phyloP scores from a whole-genome alignment of 2,888 invertebrate genomes.

The Bellardia bayeri region DNA sequence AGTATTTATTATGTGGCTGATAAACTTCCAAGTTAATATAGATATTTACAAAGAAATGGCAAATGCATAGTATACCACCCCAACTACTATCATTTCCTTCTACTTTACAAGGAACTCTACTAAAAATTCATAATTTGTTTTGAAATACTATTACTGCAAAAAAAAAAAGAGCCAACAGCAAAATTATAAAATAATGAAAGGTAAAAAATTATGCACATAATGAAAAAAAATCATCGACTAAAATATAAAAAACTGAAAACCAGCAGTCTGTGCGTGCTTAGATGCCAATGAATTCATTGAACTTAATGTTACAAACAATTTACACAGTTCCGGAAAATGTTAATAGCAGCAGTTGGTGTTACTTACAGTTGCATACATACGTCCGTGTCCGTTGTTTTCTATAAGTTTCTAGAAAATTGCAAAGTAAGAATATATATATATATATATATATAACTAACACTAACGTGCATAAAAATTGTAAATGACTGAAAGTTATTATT shows the following conservation, averaged over 20 bases:
- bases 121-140: conserved; percentile 29
- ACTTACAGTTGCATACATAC: not conserved
- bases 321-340: not conserved
- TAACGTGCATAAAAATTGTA: conserved; percentile 42
- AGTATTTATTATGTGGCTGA: too few species aligned
- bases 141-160: conserved; percentile 22
- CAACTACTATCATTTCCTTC: too few species aligned
- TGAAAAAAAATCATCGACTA: conserved; percentile 8
- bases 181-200: not conserved
- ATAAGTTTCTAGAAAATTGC: conserved; percentile 9
- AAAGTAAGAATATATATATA: conserved; percentile 15
- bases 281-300: conserved; percentile 64
- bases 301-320: conserved; percentile 57
- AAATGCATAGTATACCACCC: too few species aligned
- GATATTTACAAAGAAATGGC: too few species aligned
- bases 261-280: conserved; percentile 60
- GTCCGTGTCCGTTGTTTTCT: not conserved
- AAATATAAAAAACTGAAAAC: not conserved
- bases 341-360: conserved; percentile 3
- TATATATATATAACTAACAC: conserved; percentile 18
- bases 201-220: conserved; percentile 5
- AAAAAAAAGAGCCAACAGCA: not conserved
- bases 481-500: conserved; percentile 31
- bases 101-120: conserved; percentile 8
- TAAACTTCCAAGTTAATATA: too few species aligned